Evolutionary conservation across 35 echinoderm and acorn worm genomes (phyloP).

Genomic region (Anneissia japonica): DNA sequence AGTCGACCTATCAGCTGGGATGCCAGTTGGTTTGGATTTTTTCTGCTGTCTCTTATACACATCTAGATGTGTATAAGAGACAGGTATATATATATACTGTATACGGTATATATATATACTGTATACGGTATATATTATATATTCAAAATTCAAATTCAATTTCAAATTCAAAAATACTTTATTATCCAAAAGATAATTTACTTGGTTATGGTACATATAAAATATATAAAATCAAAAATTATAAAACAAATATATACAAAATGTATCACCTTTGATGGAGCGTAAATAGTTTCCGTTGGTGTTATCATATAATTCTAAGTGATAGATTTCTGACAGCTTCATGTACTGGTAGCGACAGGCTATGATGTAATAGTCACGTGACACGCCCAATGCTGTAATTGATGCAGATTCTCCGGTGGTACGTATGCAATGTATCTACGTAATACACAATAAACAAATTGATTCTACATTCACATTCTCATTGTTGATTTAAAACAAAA

Average conservation of each 20-base stretch:
- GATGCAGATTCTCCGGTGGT: conserved; percentile 61
- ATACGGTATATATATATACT: too few relatives aligned
- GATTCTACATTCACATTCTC: too few relatives aligned
- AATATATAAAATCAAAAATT: not conserved
- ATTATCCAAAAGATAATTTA: too few relatives aligned
- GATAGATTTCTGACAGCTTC: conserved; percentile 82
- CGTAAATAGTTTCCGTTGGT: conserved; percentile 55
- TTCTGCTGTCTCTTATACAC: too few relatives aligned
- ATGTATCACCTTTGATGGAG: conserved; percentile 61
- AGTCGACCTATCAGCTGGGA: not conserved
- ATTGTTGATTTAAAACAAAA: too few relatives aligned
- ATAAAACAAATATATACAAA: not conserved
- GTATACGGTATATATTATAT: too few relatives aligned
- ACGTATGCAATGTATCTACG: conserved; percentile 57
- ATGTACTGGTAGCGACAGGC: conserved; percentile 85
- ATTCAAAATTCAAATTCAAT: too few relatives aligned
- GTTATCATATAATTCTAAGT: conserved; percentile 81
- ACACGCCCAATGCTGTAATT: conserved; percentile 69
- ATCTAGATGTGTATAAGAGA: too few relatives aligned
- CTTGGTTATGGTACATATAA: not conserved
- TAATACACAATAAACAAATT: too few relatives aligned
- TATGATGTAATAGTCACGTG: conserved; percentile 83
- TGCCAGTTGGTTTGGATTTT: not conserved
- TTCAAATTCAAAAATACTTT: too few relatives aligned
- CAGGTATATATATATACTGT: too few relatives aligned